Conservation (phyloP, 1,140 invertebrate genomes). For the Drosophila sechellia region DNA sequence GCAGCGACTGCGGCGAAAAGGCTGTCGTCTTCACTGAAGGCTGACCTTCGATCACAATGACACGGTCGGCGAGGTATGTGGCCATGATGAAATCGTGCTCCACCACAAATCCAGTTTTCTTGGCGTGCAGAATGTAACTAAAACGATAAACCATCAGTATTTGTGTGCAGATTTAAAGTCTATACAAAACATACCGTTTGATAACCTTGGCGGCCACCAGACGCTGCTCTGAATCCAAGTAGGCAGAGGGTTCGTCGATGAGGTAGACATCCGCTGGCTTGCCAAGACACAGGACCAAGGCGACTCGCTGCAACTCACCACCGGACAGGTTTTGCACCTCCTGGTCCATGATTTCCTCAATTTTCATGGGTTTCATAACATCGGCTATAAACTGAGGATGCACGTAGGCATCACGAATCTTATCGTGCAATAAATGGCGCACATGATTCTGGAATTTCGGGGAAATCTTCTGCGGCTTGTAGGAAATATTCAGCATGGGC, state of each 20-base stretch:
- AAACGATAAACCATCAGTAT: constrained; percentile 38
- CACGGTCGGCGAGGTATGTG: constrained; percentile 98
- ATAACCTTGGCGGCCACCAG: constrained; percentile 99
- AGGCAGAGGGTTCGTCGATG: constrained; percentile 99
- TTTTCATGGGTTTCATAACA: constrained; percentile 99
- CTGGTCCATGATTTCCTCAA: constrained; percentile 99
- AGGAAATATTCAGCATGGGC: constrained; percentile 98
- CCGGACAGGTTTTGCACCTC: constrained; percentile 99
- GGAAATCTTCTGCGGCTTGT: constrained; percentile 99
- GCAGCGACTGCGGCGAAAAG: constrained; percentile 95
- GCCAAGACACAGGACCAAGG: constrained; percentile 97
- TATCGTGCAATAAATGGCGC: constrained; percentile 95
- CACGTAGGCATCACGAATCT: constrained; percentile 98
- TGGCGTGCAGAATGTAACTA: constrained; percentile 99
- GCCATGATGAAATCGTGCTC: constrained; percentile 99
- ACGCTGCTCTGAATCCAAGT: constrained; percentile 99
- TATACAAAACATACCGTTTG: constrained; percentile 89
- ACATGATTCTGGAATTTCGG: constrained; percentile 98
- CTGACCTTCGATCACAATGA: constrained; percentile 98
- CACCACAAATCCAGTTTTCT: constrained; percentile 99
- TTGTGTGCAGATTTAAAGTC: constrained; percentile 2
- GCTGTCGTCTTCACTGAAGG: constrained; percentile 96
- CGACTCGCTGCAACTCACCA: constrained; percentile 99
- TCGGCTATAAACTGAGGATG: constrained; percentile 99
- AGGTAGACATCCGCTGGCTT: constrained; percentile 99